A percentile compares a stretch with the other conserved stretches of the same genome.
phyloP scores from a whole-genome alignment of 2,113 vertebrate species.

The Oryzias curvinotus region DNA sequence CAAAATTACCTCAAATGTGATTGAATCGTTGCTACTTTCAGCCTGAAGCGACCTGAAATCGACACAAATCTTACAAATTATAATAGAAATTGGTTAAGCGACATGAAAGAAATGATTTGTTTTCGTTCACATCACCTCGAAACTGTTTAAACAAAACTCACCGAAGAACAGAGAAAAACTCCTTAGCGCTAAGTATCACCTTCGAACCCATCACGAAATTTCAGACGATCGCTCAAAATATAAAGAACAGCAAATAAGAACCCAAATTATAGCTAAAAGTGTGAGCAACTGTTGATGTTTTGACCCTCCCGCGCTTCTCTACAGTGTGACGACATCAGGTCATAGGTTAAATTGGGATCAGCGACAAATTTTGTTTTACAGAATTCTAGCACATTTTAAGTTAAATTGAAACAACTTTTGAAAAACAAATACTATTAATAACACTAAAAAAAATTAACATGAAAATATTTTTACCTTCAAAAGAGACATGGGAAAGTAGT shows the following conservation, averaged over 20 bases:
- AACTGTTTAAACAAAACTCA: conserved; percentile 39
- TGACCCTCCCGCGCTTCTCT: conserved; percentile 58
- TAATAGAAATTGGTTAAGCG: background rate
- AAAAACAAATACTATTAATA: background rate
- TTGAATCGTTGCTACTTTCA: conserved; percentile 12
- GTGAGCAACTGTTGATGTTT: conserved; percentile 8
- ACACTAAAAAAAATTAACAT: accelerated
- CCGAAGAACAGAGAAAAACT: conserved; percentile 56
- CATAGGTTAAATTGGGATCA: conserved; percentile 7
- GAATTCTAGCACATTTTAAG: background rate
- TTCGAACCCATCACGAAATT: conserved; percentile 49
- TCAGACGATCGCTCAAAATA: accelerated
- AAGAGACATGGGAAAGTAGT: conserved; percentile 43
- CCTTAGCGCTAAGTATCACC: conserved; percentile 34
- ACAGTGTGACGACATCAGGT: conserved; percentile 34
- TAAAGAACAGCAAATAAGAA: background rate
- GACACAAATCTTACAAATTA: background rate
- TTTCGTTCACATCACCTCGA: background rate
- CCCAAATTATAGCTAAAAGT: background rate
- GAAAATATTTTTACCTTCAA: background rate
- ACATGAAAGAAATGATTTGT: background rate
- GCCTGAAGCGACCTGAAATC: conserved; percentile 47
- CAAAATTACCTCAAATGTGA: conserved; percentile 45
- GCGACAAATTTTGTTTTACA: background rate
- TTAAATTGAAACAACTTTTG: background rate